Evolutionary conservation across 2,113 vertebrate genomes (phyloP).

Genomic region (Cyphomyrus discorhynchus): DNA sequence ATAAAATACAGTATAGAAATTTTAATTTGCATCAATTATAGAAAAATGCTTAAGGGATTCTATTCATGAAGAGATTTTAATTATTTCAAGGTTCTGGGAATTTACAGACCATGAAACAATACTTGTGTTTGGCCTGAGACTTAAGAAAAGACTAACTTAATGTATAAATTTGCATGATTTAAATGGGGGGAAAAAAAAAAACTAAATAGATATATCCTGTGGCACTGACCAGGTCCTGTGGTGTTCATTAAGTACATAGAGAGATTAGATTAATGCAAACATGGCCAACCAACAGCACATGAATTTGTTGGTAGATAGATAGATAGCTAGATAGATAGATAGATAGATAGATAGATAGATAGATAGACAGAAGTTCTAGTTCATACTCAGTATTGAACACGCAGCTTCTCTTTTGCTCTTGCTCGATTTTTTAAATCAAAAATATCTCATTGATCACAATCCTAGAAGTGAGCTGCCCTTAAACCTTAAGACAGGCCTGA

Average conservation of each 20-base stretch:
- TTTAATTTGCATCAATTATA: conserved; percentile 10
- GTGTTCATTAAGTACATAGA: not conserved
- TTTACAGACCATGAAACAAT: conserved; percentile 8
- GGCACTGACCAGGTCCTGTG: not conserved
- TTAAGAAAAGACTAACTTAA: not conserved
- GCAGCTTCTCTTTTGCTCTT: not conserved
- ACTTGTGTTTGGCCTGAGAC: not conserved
- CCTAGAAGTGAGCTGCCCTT: not conserved
- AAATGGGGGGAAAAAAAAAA: not conserved
- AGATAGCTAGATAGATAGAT: not conserved
- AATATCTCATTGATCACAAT: not conserved
- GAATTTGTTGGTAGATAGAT: not conserved
- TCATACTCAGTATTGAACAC: not conserved
- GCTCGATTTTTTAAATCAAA: not conserved
- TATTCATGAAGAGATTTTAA: not conserved
- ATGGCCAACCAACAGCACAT: not conserved
- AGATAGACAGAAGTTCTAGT: not conserved
- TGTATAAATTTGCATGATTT: not conserved
- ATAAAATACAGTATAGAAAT: conserved; percentile 4
- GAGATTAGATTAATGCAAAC: not conserved
- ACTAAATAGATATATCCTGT: not conserved
- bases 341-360: not conserved
- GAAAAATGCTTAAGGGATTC: not conserved
- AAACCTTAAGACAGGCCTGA: conserved; percentile 4
- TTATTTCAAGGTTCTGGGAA: not conserved